Base-by-base conservation (phyloP, 1,140 invertebrate species). In the Drosophila mayri region DNA sequence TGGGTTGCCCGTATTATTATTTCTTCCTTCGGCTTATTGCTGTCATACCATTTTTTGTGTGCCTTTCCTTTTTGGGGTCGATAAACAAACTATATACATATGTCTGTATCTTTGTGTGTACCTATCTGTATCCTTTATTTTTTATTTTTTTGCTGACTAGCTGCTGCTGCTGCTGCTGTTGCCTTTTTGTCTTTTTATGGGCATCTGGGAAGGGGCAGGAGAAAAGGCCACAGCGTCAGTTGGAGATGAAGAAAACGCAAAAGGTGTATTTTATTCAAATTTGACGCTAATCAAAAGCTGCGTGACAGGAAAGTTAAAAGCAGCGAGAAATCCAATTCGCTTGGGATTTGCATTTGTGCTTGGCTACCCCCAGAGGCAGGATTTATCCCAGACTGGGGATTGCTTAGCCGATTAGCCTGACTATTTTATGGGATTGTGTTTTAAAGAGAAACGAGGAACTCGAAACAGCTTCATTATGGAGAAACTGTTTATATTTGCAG, bases 191-290 rank as follows among this genome's bases (percentile, higher is more conserved):
- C 62, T 70, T 78, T 88, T 85, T 90, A 90, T 90, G 78, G 84
- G 54, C 49, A 65, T 64, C 52, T 58, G 46, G 16, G 37, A 28
- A 7, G 1, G 35, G 20, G 32, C 10, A 18, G 43, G 16, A 11
- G 30, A 38, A 50, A 40, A 46, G 18, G 32, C 12, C 22, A 4
- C 16, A 20, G 50, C 28, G n/a, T 43, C 57, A 20, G 22, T 10
- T 41, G 43, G 25, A 25, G 55, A 43, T 55, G 40, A 52, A 16
- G 40, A 38, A 50, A 44, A 55, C 20, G 37, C 55, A 57, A 55
- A 65, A 90, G 85, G 84, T 88, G 80, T 78, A 90, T 88, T 90
- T 88, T 88, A 90, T 90, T 88, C 68, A 90, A 88, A 88, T 88
- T 88, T 90, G 73, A 66, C 81, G 67, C 77, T 90, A 90, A 90